Percentiles rank a stretch among this genome's conserved stretches.
Conservation (phyloP, 2,113 vertebrate species). For the Lynx canadensis region DNA sequence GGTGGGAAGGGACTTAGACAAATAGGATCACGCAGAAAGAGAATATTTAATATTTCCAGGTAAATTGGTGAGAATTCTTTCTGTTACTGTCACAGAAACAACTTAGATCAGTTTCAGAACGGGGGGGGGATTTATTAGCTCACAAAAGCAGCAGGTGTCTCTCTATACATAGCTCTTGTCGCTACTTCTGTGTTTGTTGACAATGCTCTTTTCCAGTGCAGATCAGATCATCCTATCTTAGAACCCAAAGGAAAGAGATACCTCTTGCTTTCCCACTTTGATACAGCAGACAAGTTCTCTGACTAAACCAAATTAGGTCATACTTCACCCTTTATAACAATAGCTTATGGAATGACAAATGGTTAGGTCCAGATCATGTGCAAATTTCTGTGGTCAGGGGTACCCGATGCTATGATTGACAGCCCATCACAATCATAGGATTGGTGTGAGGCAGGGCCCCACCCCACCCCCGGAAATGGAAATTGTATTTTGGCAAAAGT, state of each 20-base stretch:
- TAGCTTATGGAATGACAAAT: not conserved
- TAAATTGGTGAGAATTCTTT: not conserved
- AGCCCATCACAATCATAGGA: not conserved
- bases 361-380: not conserved
- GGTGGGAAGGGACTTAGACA: not conserved
- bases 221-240: not conserved
- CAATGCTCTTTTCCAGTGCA: too few relatives aligned
- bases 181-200: not conserved
- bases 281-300: not conserved
- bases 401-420: not conserved
- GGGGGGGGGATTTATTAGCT: not conserved
- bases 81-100: not conserved
- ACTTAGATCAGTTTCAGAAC: not conserved
- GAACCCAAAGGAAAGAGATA: not conserved
- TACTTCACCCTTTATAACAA: not conserved
- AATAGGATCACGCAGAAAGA: not conserved
- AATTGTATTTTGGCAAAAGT: not conserved
- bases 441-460: not conserved
- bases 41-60: not conserved
- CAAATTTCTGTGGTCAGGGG: not conserved
- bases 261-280: not conserved
- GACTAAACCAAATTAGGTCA: not conserved
- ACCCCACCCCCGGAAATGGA: not conserved
- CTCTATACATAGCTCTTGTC: not conserved
- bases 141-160: not conserved